phyloP scores from a whole-genome alignment of 1,140 invertebrate genomes.

The Oreohelix idahoensis region DNA sequence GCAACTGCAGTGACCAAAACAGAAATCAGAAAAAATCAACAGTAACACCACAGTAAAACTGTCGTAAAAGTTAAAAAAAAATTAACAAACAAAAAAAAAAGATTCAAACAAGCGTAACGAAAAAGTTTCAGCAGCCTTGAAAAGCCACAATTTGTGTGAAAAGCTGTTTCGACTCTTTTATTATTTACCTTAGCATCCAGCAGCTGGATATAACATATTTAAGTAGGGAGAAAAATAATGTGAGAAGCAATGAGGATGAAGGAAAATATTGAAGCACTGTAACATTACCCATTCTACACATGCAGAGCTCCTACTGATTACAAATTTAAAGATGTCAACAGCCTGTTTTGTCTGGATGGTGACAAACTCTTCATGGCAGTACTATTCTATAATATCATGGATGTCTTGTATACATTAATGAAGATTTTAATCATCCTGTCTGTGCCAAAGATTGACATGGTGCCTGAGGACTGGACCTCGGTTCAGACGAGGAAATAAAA shows the following conservation, averaged over 20 bases:
- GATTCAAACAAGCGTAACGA: not conserved
- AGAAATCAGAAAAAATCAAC: not conserved
- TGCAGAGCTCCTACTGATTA: not conserved
- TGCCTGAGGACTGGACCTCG: too few species aligned
- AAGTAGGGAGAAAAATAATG: conserved; percentile 12
- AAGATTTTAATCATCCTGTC: too few species aligned
- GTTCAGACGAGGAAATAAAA: too few species aligned
- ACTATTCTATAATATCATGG: too few species aligned
- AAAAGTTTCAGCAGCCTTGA: not conserved
- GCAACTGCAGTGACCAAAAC: not conserved
- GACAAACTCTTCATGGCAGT: too few species aligned
- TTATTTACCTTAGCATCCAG: conserved; percentile 54
- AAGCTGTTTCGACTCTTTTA: conserved; percentile 12
- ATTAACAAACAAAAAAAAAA: not conserved
- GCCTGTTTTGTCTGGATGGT: too few species aligned
- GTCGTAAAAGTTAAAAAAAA: not conserved
- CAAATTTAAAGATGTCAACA: too few species aligned
- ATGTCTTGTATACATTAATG: too few species aligned
- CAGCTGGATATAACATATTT: conserved; percentile 45
- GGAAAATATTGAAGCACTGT: not conserved
- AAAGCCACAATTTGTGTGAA: not conserved
- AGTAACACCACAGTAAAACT: not conserved
- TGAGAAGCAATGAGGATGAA: not conserved
- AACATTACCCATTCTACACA: not conserved
- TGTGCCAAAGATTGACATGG: too few species aligned